phyloP scores from a whole-genome alignment of 30 jellyfish, hydroid and myxozoan species.

The Aurelia coerulea region DNA sequence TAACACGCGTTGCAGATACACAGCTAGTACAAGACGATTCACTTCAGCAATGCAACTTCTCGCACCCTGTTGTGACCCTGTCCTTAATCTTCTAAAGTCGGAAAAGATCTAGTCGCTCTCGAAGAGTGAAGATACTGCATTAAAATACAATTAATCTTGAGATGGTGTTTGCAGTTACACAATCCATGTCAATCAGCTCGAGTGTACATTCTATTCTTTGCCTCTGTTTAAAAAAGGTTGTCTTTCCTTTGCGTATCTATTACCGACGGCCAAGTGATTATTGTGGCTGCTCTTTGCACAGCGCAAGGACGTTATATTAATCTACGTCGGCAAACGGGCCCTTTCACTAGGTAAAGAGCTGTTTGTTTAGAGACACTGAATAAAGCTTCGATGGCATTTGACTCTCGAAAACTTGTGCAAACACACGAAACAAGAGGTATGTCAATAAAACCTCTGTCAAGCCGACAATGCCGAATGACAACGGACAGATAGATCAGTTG shows the following conservation, averaged over 20 bases:
- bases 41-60: not conserved
- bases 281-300: slow-evolving; percentile 47
- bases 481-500: slow-evolving; percentile 22
- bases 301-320: slow-evolving; percentile 62
- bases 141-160: slow-evolving; percentile 81
- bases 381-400: slow-evolving; percentile 73
- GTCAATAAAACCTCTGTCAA: slow-evolving; percentile 44
- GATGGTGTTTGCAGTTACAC: slow-evolving; percentile 84
- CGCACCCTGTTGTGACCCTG: slow-evolving; percentile 66
- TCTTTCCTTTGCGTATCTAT: slow-evolving; percentile 78
- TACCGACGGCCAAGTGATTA: slow-evolving; percentile 75
- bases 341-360: slow-evolving; percentile 62
- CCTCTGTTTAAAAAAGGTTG: slow-evolving; percentile 74
- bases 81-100: slow-evolving; percentile 70
- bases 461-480: slow-evolving; percentile 49
- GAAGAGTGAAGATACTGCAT: slow-evolving; percentile 73
- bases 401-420: slow-evolving; percentile 68
- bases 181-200: slow-evolving; percentile 86
- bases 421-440: slow-evolving; percentile 70
- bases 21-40: no score
- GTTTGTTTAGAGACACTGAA: slow-evolving; percentile 71
- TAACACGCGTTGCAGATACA: no score
- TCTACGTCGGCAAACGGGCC: slow-evolving; percentile 78
- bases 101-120: slow-evolving; percentile 71
- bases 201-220: slow-evolving; percentile 76